A percentile compares a stretch with the other conserved stretches of the same genome.
These are phyloP conservation scores for Melipona quadrifasciata DNA, from an alignment of 1,140 invertebrate species.

Conservation along the genomic window DNA sequence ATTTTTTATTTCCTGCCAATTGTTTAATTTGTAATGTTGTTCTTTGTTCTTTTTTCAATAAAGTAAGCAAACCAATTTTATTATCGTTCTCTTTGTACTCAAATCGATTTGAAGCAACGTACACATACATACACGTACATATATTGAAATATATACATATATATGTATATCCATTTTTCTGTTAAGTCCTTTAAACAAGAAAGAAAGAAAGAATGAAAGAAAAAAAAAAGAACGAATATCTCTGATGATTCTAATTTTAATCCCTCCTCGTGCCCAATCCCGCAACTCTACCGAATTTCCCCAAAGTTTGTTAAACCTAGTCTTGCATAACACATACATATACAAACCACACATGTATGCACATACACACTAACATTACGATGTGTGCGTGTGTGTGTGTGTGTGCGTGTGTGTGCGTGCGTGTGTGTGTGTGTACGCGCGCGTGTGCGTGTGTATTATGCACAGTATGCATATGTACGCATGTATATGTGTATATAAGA, in stretches of 20 bases:
- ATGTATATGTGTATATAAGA: conserved; percentile 12
- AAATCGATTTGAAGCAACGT: not conserved
- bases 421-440: conserved; percentile 23
- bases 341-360: not conserved
- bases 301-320: conserved; percentile 79
- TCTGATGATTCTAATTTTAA: conserved; percentile 40
- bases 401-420: conserved; percentile 27
- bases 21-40: conserved; percentile 81
- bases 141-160: conserved; percentile 6
- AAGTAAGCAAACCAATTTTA: conserved; percentile 74
- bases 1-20: conserved; percentile 82
- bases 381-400: conserved; percentile 27
- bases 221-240: conserved; percentile 5
- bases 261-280: conserved; percentile 12
- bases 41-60: conserved; percentile 82
- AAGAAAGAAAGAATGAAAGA: not conserved
- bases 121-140: not conserved
- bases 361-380: not conserved
- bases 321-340: conserved; percentile 56
- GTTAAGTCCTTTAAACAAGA: conserved; percentile 23
- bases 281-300: conserved; percentile 37
- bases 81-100: not conserved
- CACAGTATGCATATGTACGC: conserved; percentile 22
- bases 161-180: conserved; percentile 20
- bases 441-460: conserved; percentile 21